Evolutionary conservation across 2,888 invertebrate genomes (phyloP), one percentile per base, ranked within the genome.

Genomic region (Eupithecia tripunctaria): DNA sequence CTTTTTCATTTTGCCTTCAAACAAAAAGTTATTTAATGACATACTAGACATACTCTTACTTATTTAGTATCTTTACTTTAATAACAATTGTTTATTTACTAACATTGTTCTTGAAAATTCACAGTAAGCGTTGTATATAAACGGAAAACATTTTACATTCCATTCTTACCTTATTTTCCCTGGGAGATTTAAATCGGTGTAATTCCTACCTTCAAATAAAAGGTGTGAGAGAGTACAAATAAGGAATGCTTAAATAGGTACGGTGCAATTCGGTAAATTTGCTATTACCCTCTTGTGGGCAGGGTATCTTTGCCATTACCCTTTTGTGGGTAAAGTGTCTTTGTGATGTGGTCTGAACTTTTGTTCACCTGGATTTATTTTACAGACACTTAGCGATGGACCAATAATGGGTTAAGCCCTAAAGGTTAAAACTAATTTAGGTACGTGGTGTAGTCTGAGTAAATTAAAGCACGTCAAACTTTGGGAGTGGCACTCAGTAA

Each of bases 201-300:
- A 60, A 60, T 60, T 60, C 60, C 60, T 25, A 60, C 60, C 64
- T 74, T 68, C 75, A 76, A 82, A 83, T 79, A 78, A 76, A 65
- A 73, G 76, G 78, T 77, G 76, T 74, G 71, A 74, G 70, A 51
- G 74, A 70, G 75, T 79, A 77, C 79, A 76, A 78, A 78, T 76
- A 76, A 73, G 75, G 70, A 75, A 75, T 70, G 77, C 72, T 78
- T 80, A 80, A 82, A 77, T 75, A 79, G 75, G 74, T 76, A 67
- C 68, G 60, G 60, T 29, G 29, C 68, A 75, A 68, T 77, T 76
- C 72, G 76, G 70, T 70, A 82, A 83, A 83, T 84, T 82, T 77
- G 77, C 80, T 76, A 82, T 82, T 84, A 83, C 77, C 65, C 70
- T 81, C 81, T 83, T 82, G 79, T 79, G 70, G 74, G 75, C 72